phyloP scores from a whole-genome alignment of 2,888 invertebrate species.

The Zelleria hepariella region DNA sequence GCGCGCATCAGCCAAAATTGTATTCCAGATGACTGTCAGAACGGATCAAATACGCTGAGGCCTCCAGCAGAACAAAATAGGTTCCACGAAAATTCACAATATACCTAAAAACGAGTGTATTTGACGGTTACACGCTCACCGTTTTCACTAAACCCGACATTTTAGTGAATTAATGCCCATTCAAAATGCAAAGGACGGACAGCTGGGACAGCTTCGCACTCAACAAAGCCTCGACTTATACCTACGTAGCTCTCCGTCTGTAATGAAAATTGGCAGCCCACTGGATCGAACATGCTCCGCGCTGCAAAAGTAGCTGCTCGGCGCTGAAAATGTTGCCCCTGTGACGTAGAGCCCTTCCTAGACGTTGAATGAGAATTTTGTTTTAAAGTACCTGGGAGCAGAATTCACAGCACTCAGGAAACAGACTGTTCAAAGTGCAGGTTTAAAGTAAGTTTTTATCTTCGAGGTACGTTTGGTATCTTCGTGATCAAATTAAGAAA shows the following conservation, averaged over 20 bases:
- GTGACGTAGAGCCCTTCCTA: constrained; percentile 3
- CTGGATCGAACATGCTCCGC: constrained; percentile 42
- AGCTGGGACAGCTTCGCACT: constrained; percentile 21
- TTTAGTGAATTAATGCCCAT: constrained; percentile 27
- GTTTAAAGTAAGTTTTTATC: no score
- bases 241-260: constrained; percentile 29
- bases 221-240: constrained; percentile 43
- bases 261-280: constrained; percentile 67
- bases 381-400: background rate
- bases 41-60: background rate
- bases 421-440: no score
- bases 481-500: no score
- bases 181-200: constrained; percentile 44
- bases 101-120: background rate
- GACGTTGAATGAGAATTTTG: background rate
- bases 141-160: constrained; percentile 40
- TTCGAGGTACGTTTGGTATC: no score
- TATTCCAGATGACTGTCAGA: background rate
- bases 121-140: constrained; percentile 8
- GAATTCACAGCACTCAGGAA: background rate
- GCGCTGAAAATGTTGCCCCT: background rate
- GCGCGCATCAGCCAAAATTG: background rate
- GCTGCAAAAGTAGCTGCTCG: background rate
- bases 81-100: no score
- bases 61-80: background rate